phyloP scores from a whole-genome alignment of 2,113 vertebrate genomes.

The Alligator mississippiensis region DNA sequence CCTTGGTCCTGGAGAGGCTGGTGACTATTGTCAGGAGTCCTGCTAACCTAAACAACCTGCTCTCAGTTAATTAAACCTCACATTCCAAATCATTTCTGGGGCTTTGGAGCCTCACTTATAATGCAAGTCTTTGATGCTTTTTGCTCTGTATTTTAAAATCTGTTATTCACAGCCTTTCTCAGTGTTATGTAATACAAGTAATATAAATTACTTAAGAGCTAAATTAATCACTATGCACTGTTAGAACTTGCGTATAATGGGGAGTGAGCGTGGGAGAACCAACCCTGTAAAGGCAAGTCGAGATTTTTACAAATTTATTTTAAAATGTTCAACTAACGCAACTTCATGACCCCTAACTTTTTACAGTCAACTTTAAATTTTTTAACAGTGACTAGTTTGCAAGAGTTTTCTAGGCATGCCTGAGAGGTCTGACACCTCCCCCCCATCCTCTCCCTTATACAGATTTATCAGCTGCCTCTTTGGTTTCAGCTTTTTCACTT shows the following conservation, averaged over 20 bases:
- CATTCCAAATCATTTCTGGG: not conserved
- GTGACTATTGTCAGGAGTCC: not conserved
- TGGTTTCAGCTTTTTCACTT: conserved; percentile 42
- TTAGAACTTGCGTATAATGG: not conserved
- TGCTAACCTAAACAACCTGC: conserved; percentile 19
- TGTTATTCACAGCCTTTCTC: conserved; percentile 19
- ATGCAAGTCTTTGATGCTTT: conserved; percentile 7
- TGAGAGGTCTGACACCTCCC: not conserved
- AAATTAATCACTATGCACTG: not conserved
- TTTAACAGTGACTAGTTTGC: too few relatives aligned
- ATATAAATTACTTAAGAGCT: conserved; percentile 20
- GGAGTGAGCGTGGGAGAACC: too few relatives aligned
- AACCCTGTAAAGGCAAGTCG: too few relatives aligned
- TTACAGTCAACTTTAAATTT: too few relatives aligned
- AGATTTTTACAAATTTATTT: too few relatives aligned
- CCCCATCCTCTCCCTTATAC: not conserved
- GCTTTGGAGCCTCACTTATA: conserved; percentile 24
- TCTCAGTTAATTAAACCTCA: not conserved
- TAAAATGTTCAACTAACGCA: too few relatives aligned
- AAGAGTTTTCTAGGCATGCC: not conserved
- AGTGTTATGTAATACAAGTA: not conserved
- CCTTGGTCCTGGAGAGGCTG: not conserved
- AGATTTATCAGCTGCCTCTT: not conserved
- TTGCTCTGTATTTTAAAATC: conserved; percentile 35
- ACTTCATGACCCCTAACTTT: too few relatives aligned